Conservation (phyloP, 2,113 vertebrate species). For the Platichthys flesus region DNA sequence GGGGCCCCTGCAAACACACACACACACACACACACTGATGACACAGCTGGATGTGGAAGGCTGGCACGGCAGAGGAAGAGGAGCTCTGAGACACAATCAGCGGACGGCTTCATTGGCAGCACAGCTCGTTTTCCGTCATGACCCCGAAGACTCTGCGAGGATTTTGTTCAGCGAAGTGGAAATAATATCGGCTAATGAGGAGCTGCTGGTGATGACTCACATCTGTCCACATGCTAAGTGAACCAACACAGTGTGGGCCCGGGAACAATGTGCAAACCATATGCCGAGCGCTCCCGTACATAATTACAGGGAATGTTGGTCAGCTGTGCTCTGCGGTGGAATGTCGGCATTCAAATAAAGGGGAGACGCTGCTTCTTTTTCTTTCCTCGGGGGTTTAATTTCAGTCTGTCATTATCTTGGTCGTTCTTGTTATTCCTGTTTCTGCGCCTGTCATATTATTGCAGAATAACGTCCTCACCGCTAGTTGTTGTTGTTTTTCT, state of each 20-base stretch:
- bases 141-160: conserved; percentile 44
- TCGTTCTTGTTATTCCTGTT: background rate
- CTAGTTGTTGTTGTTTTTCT: background rate
- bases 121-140: conserved; percentile 27
- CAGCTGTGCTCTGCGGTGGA: conserved; percentile 19
- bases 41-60: conserved; percentile 34
- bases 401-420: conserved; percentile 11
- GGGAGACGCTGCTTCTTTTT: background rate
- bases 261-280: conserved; percentile 61
- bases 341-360: conserved; percentile 9
- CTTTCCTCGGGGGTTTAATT: background rate
- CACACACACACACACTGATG: conserved; percentile 11
- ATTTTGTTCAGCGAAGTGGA: conserved; percentile 67
- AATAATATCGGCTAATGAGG: conserved; percentile 72
- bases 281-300: conserved; percentile 33
- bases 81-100: conserved; percentile 47
- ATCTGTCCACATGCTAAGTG: conserved; percentile 67
- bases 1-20: conserved; percentile 15
- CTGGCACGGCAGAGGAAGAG: conserved; percentile 6
- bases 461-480: background rate
- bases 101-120: conserved; percentile 22
- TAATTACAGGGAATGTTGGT: conserved; percentile 49
- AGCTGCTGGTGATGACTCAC: conserved; percentile 72
- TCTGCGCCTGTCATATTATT: background rate
- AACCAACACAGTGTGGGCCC: conserved; percentile 51